phyloP scores from a whole-genome alignment of 2,113 vertebrate species.

The Rissa tridactyla region DNA sequence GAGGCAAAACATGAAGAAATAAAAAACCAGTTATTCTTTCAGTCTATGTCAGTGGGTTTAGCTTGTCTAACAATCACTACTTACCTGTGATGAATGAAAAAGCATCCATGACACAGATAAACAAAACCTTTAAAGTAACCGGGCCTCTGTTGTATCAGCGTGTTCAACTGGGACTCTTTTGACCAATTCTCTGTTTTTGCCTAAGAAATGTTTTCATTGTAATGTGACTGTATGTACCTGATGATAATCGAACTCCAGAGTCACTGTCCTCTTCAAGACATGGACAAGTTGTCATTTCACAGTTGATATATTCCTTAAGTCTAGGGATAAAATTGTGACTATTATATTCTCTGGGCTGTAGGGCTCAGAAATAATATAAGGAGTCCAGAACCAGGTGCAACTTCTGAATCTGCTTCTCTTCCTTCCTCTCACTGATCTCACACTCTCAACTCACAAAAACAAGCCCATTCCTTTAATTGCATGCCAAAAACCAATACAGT shows the following conservation, averaged over 20 bases:
- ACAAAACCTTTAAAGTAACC: neutral
- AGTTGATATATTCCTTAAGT: neutral
- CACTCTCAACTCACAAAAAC: neutral
- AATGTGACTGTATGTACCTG: neutral
- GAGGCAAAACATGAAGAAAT: slow-evolving; percentile 65
- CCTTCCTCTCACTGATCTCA: neutral
- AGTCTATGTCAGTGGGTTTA: neutral
- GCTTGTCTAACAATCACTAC: slow-evolving; percentile 25
- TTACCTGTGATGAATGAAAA: slow-evolving; percentile 16
- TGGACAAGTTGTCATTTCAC: neutral
- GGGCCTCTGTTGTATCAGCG: neutral
- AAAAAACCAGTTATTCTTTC: slow-evolving; percentile 62
- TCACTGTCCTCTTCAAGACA: neutral
- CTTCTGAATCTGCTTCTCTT: neutral
- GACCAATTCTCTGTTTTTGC: neutral
- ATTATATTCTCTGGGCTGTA: neutral
- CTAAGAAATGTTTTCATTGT: neutral
- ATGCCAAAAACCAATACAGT: neutral
- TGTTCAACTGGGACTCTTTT: neutral
- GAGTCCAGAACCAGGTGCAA: neutral
- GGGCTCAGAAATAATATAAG: neutral
- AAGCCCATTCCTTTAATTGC: neutral
- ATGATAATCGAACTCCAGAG: neutral
- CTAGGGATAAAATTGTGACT: neutral
- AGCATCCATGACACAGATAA: neutral